phyloP scores from a whole-genome alignment of 2,888 invertebrate species.

The Erebia epiphron region DNA sequence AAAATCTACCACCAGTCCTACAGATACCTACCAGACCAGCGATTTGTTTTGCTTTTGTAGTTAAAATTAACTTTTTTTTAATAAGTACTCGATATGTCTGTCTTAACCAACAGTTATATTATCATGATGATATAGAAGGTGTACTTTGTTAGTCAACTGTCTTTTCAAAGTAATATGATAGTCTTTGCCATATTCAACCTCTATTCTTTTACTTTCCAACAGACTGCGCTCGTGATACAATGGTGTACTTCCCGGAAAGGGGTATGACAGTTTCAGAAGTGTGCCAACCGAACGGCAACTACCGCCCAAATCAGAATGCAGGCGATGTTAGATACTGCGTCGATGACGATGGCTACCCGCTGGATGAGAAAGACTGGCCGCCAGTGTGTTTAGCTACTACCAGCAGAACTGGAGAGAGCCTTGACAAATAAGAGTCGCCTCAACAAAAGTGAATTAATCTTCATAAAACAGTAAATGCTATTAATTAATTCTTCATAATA shows the following conservation, averaged over 20 bases:
- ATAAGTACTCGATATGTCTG: too few species aligned
- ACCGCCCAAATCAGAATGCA: constrained; percentile 77
- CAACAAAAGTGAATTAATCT: background rate
- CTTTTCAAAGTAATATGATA: too few species aligned
- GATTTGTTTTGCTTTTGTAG: too few species aligned
- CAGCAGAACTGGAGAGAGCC: background rate
- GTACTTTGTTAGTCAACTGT: background rate
- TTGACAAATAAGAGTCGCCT: background rate
- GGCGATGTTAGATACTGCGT: constrained; percentile 82
- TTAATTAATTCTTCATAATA: background rate
- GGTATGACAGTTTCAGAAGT: constrained; percentile 73
- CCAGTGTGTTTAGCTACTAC: constrained; percentile 16
- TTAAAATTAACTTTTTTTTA: too few species aligned
- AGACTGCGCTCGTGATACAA: constrained; percentile 86
- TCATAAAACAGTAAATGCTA: background rate
- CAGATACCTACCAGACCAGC: too few species aligned
- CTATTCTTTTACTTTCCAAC: constrained; percentile 25
- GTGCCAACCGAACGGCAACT: constrained; percentile 84
- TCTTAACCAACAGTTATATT: background rate
- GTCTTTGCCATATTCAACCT: background rate
- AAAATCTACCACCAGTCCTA: too few species aligned
- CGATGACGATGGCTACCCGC: constrained; percentile 82
- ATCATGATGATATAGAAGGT: background rate
- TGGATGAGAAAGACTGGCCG: constrained; percentile 39
- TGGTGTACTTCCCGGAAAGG: constrained; percentile 72